Conservation (phyloP, 2,888 invertebrate genomes). For the Dusona sp. region DNA sequence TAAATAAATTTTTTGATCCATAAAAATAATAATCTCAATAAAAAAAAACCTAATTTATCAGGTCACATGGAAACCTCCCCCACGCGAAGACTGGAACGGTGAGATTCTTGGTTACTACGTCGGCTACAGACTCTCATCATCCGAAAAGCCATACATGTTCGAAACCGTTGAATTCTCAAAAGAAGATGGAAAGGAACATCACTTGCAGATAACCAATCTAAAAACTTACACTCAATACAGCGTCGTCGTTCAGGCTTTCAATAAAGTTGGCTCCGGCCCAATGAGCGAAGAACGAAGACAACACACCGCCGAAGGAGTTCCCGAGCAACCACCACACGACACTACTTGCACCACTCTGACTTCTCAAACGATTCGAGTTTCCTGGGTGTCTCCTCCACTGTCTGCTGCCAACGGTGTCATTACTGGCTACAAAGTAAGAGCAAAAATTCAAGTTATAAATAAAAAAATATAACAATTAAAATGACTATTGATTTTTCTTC, state of each 20-base stretch:
- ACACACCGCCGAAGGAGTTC: conserved; percentile 97
- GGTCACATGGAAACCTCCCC: conserved; percentile 96
- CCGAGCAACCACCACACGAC: conserved; percentile 96
- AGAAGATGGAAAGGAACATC: conserved; percentile 96
- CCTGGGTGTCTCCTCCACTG: conserved; percentile 97
- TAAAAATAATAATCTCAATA: background rate
- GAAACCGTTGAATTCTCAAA: conserved; percentile 96
- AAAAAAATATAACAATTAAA: background rate
- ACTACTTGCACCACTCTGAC: conserved; percentile 96
- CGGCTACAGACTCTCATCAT: conserved; percentile 93
- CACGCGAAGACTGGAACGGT: conserved; percentile 96
- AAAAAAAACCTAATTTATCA: conserved; percentile 57
- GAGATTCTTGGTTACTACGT: conserved; percentile 96
- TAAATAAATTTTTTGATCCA: background rate
- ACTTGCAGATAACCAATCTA: conserved; percentile 91
- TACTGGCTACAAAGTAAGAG: conserved; percentile 93
- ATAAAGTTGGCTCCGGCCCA: conserved; percentile 97
- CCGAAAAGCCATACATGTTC: conserved; percentile 94
- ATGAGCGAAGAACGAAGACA: conserved; percentile 95
- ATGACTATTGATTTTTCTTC: background rate
- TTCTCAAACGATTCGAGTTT: conserved; percentile 96
- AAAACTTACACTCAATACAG: conserved; percentile 98
- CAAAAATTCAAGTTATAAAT: background rate
- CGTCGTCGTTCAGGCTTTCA: conserved; percentile 98
- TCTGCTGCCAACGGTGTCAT: conserved; percentile 97